Evolutionary conservation across 2,113 vertebrate genomes (phyloP).

Genomic region (Columbina picui): DNA sequence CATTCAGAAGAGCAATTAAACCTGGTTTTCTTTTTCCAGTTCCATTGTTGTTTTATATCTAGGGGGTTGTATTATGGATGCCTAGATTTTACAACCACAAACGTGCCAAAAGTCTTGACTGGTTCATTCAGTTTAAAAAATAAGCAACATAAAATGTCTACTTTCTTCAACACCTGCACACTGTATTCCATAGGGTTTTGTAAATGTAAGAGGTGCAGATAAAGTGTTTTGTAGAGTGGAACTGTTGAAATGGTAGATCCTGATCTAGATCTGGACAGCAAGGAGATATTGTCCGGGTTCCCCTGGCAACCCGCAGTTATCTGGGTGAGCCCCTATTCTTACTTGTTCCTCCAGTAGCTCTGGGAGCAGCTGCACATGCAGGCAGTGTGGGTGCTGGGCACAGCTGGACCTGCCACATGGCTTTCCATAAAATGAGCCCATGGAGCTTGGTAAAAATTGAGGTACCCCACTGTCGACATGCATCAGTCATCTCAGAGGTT

Average conservation of each 20-base stretch:
- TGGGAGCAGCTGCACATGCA: background rate
- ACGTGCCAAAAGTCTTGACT: background rate
- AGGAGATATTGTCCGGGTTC: background rate
- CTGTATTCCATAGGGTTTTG: background rate
- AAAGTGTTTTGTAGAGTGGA: background rate
- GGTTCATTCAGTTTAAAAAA: background rate
- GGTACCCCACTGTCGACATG: background rate
- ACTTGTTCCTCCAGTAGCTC: background rate
- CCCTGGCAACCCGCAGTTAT: background rate
- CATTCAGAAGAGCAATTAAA: background rate
- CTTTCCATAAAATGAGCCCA: background rate
- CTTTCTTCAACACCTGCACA: background rate
- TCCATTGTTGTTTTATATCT: slow-evolving; percentile 2
- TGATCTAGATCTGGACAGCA: background rate
- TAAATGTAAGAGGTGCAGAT: background rate
- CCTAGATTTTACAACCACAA: background rate
- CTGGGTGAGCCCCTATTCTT: background rate
- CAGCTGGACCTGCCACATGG: background rate
- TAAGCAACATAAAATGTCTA: background rate
- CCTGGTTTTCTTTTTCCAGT: background rate
- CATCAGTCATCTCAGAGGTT: background rate
- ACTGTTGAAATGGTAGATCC: background rate
- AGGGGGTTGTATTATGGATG: background rate
- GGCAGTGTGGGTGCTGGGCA: background rate
- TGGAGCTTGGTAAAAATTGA: background rate